Conservation (phyloP, 2,888 invertebrate genomes). For the Notocelia uddmanniana region DNA sequence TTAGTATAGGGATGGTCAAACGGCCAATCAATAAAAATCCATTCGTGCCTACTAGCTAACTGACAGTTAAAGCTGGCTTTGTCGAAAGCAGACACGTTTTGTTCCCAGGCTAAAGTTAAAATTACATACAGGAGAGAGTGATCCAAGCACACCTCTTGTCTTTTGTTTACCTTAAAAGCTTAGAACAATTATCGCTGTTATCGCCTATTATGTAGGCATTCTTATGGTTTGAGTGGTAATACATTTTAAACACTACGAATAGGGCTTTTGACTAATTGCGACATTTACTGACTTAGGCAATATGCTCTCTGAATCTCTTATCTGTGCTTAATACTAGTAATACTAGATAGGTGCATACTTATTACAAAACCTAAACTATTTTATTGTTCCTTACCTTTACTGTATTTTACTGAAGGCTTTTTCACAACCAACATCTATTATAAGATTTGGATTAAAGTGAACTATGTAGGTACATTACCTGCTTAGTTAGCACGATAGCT, state of each 20-base stretch:
- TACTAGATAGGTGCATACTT: background rate
- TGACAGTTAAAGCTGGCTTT: background rate
- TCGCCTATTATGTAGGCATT: conserved; percentile 24
- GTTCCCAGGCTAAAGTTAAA: background rate
- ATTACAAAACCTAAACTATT: background rate
- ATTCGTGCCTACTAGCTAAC: conserved; percentile 7
- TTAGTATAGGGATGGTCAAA: conserved; percentile 68
- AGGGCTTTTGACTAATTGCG: background rate
- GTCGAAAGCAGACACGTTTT: background rate
- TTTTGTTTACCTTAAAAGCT: conserved; percentile 34
- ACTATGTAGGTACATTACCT: no score
- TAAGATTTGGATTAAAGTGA: background rate
- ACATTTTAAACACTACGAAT: background rate
- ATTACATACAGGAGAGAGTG: background rate
- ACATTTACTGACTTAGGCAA: background rate
- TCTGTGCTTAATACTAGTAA: background rate
- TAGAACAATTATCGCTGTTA: conserved; percentile 21
- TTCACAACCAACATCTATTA: background rate
- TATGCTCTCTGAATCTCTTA: background rate
- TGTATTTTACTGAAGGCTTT: background rate
- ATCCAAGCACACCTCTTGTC: conserved; percentile 4
- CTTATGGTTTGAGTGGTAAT: conserved; percentile 18
- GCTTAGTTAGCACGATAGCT: no score
- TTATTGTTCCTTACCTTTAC: background rate
- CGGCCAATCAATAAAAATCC: conserved; percentile 49